Evolutionary conservation across 2,888 invertebrate species (phyloP).

Genomic region (Polydrusus pterygomalis): DNA sequence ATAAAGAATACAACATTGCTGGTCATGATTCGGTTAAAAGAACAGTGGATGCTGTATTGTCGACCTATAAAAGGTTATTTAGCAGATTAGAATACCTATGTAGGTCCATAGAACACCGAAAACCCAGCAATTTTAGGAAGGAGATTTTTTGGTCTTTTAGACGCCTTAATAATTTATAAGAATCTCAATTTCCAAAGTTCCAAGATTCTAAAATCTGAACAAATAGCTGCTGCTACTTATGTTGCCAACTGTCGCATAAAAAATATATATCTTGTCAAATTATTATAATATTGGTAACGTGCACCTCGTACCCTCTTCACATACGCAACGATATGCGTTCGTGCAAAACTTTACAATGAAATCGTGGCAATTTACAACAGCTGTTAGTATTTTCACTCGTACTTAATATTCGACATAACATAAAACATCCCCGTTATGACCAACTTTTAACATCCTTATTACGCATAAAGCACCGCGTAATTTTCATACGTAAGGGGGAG

Average conservation of each 20-base stretch:
- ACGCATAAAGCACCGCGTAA: constrained; percentile 61
- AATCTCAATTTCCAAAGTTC: too few species aligned
- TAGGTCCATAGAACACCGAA: too few species aligned
- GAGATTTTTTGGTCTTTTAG: too few species aligned
- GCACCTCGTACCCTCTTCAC: constrained; percentile 38
- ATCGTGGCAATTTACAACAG: constrained; percentile 50
- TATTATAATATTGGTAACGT: constrained; percentile 36
- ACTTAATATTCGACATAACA: constrained; percentile 54
- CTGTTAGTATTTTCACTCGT: constrained; percentile 48
- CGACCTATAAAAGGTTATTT: constrained; percentile 1
- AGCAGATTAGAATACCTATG: not conserved
- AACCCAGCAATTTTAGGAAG: too few species aligned
- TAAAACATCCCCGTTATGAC: constrained; percentile 51
- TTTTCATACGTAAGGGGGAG: constrained; percentile 35
- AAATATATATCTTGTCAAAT: constrained; percentile 42
- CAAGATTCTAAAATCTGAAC: too few species aligned
- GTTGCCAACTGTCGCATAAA: constrained; percentile 37
- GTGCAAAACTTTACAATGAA: constrained; percentile 52
- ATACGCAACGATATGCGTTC: constrained; percentile 35
- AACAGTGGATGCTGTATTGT: not conserved
- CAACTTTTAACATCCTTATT: constrained; percentile 64
- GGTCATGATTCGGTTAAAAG: constrained; percentile 26
- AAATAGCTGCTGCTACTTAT: not conserved
- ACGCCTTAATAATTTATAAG: too few species aligned
- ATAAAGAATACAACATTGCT: constrained; percentile 24